Evolutionary conservation across 2,797 vertebrate genomes (phyloP).

Genomic region (Columba guinea): DNA sequence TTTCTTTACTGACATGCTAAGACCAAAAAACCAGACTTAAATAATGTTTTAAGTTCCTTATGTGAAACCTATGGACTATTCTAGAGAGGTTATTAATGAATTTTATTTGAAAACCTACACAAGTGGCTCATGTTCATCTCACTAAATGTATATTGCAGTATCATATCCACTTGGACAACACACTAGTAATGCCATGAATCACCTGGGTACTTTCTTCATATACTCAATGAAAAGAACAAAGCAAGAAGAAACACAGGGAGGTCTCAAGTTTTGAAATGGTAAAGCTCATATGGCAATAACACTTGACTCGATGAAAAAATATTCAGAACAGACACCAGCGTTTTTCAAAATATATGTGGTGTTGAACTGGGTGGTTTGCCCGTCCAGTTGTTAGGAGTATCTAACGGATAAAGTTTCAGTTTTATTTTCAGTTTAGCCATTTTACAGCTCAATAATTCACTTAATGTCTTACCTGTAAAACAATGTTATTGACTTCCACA

Average conservation of each 20-base stretch:
- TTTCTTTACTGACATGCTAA: not conserved
- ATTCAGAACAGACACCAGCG: not conserved
- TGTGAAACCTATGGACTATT: not conserved
- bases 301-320: not conserved
- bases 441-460: not conserved
- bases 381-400: not conserved
- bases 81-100: not conserved
- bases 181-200: not conserved
- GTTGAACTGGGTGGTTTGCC: not conserved
- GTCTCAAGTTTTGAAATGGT: not conserved
- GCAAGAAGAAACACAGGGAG: not conserved
- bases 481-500: not conserved
- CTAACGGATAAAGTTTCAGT: not conserved
- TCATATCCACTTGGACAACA: not conserved
- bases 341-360: not conserved
- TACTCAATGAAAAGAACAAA: not conserved
- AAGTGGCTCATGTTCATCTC: not conserved
- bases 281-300: not conserved
- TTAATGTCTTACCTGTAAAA: not conserved
- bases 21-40: not conserved
- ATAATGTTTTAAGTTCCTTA: not conserved
- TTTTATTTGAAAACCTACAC: not conserved
- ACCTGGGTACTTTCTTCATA: rapidly evolving
- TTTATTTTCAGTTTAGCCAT: not conserved
- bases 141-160: not conserved